Evolutionary conservation across 1,140 invertebrate genomes (phyloP), one percentile per base, ranked within the genome.

Genomic region (Drosophila ficusphila): DNA sequence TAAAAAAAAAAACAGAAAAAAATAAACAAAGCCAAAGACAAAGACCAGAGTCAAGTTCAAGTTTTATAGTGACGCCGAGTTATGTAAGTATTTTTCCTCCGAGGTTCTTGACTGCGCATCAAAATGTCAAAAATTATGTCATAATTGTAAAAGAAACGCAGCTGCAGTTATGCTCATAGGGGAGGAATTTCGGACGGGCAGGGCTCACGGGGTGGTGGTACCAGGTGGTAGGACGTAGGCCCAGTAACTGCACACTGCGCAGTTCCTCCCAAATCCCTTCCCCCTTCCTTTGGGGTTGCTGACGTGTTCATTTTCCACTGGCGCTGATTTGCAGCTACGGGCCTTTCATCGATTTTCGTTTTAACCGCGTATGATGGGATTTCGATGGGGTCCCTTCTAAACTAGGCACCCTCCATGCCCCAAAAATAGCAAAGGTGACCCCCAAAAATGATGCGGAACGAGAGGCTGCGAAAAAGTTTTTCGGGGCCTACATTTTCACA

Each of bases 401-500:
- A 48, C 42, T 16, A 16, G 29, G 12, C 49, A 31, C 31, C 49
- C 23, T 18, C 19, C 19, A 33, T 7, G 8, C 19, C 27, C 33
- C 18, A n/a, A 38, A 64, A 81, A 81, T 70, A 52, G 58, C 81
- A 41, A 86, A 83, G 74, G 79, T 83, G 79, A 78, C 79, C 79
- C 69, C 62, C 42, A 82, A 64, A 74, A 60, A 46, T 41, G 18
- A 33, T 42, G 39, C 34, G 44, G 44, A 56, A 41, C 21, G 47
- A 21, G 41, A 68, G 58, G 77, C 72, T 76, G 77, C 46, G 8
- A 67, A 67, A 70, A 73, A 64, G 31, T 19, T 46, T 65, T 42
- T 21, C 34, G 25, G 62, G 39, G 58, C 58, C 64, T 54, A 76
- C 64, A 57, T 65, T 51, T 65, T 33, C 31, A 48, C 23, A 46